A percentile compares a stretch with the other conserved stretches of the same genome.
These are phyloP conservation scores for Artemia sp. DNA, from an alignment of 2,888 invertebrate species.

Conservation along the genomic window DNA sequence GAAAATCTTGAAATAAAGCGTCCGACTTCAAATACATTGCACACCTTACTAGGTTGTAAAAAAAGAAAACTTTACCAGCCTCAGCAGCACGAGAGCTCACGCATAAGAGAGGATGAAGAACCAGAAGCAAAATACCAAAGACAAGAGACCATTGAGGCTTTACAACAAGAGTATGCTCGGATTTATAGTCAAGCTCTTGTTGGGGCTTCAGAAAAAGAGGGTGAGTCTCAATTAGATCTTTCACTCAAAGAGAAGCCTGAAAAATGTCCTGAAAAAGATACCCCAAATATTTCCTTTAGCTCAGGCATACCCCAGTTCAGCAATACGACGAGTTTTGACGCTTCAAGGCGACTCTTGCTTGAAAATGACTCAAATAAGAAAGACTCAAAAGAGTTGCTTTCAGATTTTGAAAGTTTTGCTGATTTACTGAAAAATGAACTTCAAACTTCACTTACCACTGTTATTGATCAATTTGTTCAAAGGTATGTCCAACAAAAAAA, in stretches of 20 bases:
- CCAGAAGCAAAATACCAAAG: slow-evolving; percentile 64
- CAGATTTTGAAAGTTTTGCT: slow-evolving; percentile 74
- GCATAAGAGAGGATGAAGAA: slow-evolving; percentile 46
- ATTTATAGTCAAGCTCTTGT: slow-evolving; percentile 12
- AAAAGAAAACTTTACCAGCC: slow-evolving; percentile 90
- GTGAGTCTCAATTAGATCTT: slow-evolving; percentile 16
- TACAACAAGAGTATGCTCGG: slow-evolving; percentile 32
- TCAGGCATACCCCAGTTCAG: background rate
- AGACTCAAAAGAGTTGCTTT: slow-evolving; percentile 36
- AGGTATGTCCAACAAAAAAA: slow-evolving; percentile 65
- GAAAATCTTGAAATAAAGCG: slow-evolving; percentile 14
- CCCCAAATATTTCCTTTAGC: slow-evolving; percentile 20
- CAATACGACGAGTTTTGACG: slow-evolving; percentile 51
- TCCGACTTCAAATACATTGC: slow-evolving; percentile 33
- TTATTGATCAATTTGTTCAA: slow-evolving; percentile 73
- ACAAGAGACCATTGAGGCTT: slow-evolving; percentile 66
- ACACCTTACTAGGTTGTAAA: slow-evolving; percentile 76
- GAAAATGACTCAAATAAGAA: slow-evolving; percentile 37
- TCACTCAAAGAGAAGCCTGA: slow-evolving; percentile 4
- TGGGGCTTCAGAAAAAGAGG: slow-evolving; percentile 20
- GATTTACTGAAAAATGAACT: slow-evolving; percentile 80
- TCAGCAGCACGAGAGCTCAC: slow-evolving; percentile 56
- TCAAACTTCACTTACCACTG: slow-evolving; percentile 57
- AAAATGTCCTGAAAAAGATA: slow-evolving; percentile 29
- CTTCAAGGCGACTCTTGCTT: slow-evolving; percentile 56